Evolutionary conservation across 92 coral and sea anemone genomes (phyloP), one percentile per base, ranked within the genome.

Genomic region (Palythoa heliodiscus): DNA sequence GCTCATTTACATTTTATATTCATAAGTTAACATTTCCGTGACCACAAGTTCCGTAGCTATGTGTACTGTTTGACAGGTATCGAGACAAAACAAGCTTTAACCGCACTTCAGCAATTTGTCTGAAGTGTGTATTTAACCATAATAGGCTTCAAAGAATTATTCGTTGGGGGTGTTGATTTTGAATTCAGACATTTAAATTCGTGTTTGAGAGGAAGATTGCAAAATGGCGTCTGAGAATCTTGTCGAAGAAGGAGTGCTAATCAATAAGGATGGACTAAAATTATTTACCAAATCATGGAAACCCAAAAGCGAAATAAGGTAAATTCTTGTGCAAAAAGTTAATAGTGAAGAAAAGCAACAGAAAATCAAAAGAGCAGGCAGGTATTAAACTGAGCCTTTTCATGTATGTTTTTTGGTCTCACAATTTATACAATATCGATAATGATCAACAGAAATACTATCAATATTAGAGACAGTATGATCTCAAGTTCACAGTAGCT

Each of bases 241-340:
- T 7, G 73, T 79, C 60, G 73, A 23, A 13, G 84, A 79, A 79
- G 84, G 84, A 9, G 39, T 69, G 57, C 35, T 79, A 16, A 29
- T 79, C 39, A 79, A 79, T 38, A 25, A 35, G 47, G 84, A 79
- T 47, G 84, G 73, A 40, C 40, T 63, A 29, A 79, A 79, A 67
- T 48, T 79, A 37, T 79, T 79, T 48, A 79, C 84, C 47, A 79
- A 79, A 43, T 64, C 57, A 9, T 79, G 84, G 84, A 79, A 79
- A 79, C 84, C 84, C 61, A 66, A 79, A 66, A 57, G 58, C 23
- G 58, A 79, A 79, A 11, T 67, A 64, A 79, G 84, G 84, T 79
- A 79, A 75, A 19, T 63, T 63, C 25, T n/a, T 1, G 6, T 63
- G 19, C 8, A 19, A 1, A 19, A 5, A 24, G 5, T 63, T 63